phyloP scores from a whole-genome alignment of 23 tunicate species.

The Oikopleura dioica region DNA sequence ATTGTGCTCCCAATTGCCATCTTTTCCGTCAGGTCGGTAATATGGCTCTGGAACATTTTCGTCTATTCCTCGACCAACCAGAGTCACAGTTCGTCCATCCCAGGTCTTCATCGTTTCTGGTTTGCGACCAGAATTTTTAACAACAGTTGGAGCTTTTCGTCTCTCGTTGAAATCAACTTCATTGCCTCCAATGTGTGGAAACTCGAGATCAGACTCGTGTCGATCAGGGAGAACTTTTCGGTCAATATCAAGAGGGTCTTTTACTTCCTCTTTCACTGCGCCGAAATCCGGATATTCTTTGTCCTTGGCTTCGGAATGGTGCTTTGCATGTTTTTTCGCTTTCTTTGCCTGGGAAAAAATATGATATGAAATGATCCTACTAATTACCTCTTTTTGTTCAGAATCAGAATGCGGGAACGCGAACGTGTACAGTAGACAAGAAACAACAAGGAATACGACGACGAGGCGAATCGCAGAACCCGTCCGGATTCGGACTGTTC shows the following conservation, averaged over 20 bases:
- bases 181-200: slow-evolving; percentile 40
- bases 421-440: no score
- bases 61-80: not conserved
- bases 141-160: not conserved
- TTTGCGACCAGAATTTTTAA: not conserved
- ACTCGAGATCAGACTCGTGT: slow-evolving; percentile 10
- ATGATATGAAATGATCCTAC: no score
- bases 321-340: not conserved
- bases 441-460: not conserved
- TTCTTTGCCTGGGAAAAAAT: no score
- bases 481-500: not conserved
- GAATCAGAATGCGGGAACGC: no score
- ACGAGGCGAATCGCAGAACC: not conserved
- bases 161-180: slow-evolving; percentile 54
- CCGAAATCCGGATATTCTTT: not conserved
- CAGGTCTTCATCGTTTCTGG: not conserved
- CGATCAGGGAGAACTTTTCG: not conserved
- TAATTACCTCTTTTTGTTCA: no score
- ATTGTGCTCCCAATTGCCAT: not conserved
- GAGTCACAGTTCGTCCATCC: not conserved
- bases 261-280: not conserved
- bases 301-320: not conserved
- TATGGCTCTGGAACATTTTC: not conserved
- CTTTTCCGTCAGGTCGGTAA: not conserved
- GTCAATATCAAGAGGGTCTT: not conserved